These are phyloP conservation scores for Candidula unifasciata DNA, from an alignment of 2,888 invertebrate genomes.

Conservation along the genomic window DNA sequence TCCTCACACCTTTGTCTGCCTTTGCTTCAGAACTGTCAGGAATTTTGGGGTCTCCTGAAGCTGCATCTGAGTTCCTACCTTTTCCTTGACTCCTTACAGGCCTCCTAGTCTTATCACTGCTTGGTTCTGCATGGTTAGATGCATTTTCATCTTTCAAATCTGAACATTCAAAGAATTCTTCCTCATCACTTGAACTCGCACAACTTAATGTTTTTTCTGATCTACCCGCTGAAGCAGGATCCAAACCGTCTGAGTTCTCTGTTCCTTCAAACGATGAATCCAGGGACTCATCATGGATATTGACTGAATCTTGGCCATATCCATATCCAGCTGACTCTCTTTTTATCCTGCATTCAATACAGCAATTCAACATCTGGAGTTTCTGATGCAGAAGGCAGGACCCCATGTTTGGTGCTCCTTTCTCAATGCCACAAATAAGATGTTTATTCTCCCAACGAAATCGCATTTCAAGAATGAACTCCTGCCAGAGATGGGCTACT, in stretches of 20 bases:
- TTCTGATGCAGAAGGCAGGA: slow-evolving; percentile 96
- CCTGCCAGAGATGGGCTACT: slow-evolving; percentile 94
- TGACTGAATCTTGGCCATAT: slow-evolving; percentile 54
- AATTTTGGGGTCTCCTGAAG: neutral
- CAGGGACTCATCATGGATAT: slow-evolving; percentile 45
- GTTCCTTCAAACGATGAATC: slow-evolving; percentile 38
- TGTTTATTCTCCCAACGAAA: slow-evolving; percentile 87
- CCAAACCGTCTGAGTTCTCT: slow-evolving; percentile 2
- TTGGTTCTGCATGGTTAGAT: slow-evolving; percentile 9
- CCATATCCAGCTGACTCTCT: slow-evolving; percentile 67
- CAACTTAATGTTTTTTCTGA: slow-evolving; percentile 42
- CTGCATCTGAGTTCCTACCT: neutral
- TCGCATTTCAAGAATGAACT: slow-evolving; percentile 92
- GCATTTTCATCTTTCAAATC: slow-evolving; percentile 57
- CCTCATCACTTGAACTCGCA: slow-evolving; percentile 57
- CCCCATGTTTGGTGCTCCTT: slow-evolving; percentile 91
- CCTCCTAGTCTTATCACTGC: slow-evolving; percentile 44
- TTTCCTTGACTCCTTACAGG: neutral
- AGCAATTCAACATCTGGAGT: slow-evolving; percentile 84
- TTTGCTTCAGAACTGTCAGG: neutral
- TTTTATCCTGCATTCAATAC: slow-evolving; percentile 80
- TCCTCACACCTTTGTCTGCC: slow-evolving; percentile 3
- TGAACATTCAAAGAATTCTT: slow-evolving; percentile 75
- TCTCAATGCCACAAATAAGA: slow-evolving; percentile 80
- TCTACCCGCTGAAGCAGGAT: slow-evolving; percentile 12